Evolutionary conservation across 2,797 vertebrate genomes (phyloP).

Genomic region (Cyclopterus lumpus): DNA sequence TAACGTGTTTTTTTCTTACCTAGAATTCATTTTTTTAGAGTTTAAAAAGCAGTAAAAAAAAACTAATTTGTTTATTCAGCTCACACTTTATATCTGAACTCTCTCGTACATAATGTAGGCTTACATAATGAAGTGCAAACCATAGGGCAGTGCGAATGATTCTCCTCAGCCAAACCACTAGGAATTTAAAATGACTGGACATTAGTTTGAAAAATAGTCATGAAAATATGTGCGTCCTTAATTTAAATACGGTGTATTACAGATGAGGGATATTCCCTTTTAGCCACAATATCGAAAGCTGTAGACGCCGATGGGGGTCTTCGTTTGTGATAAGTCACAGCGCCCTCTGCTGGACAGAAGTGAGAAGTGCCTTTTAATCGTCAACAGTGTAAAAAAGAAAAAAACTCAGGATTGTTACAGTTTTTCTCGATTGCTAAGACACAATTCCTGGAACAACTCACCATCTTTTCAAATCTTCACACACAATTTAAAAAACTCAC

Average conservation of each 20-base stretch:
- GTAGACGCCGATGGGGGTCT: not conserved
- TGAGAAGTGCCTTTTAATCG: not conserved
- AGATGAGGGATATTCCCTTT: slow-evolving; percentile 13
- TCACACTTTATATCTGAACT: not conserved
- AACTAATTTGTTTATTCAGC: not conserved
- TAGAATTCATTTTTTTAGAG: not conserved
- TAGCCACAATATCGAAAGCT: not conserved
- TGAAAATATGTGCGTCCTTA: not conserved
- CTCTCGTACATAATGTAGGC: not conserved
- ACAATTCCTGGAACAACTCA: too few relatives aligned
- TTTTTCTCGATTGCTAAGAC: too few relatives aligned
- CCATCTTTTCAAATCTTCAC: too few relatives aligned
- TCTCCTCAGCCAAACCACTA: not conserved
- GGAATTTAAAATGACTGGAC: not conserved
- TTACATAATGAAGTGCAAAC: not conserved
- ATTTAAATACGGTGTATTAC: not conserved
- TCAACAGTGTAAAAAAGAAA: not conserved
- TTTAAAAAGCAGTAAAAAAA: too few relatives aligned
- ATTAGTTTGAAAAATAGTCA: not conserved
- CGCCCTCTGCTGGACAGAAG: slow-evolving; percentile 42
- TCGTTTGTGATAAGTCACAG: not conserved
- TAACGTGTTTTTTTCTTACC: not conserved
- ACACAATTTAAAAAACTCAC: too few relatives aligned
- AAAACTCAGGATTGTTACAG: not conserved
- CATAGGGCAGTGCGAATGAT: not conserved